phyloP scores from a whole-genome alignment of 2,888 invertebrate genomes.

The Labia minor region DNA sequence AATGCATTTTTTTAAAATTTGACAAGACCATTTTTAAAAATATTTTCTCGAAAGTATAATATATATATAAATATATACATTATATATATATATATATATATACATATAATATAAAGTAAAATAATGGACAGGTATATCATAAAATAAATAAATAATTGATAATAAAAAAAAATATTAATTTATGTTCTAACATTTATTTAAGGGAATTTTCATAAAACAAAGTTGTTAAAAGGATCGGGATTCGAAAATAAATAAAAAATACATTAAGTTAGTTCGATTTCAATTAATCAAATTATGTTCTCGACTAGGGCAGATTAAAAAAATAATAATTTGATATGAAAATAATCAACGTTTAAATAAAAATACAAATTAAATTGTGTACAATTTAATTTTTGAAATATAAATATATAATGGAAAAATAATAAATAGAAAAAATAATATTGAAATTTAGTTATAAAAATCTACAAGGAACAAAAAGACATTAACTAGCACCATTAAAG shows the following conservation, averaged over 20 bases:
- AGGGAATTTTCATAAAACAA: neutral
- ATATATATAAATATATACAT: too few species aligned
- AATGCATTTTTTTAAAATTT: constrained; percentile 22
- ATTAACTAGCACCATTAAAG: neutral
- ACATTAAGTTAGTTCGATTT: too few species aligned
- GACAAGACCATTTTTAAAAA: constrained; percentile 20
- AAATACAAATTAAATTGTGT: too few species aligned
- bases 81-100: too few species aligned
- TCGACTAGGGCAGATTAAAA: neutral
- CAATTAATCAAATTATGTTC: too few species aligned
- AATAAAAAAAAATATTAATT: too few species aligned
- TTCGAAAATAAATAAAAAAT: too few species aligned
- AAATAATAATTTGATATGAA: neutral
- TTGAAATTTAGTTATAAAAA: neutral
- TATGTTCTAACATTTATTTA: neutral
- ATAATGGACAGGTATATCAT: too few species aligned
- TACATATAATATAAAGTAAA: too few species aligned
- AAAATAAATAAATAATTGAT: too few species aligned
- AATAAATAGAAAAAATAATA: neutral
- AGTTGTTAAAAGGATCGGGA: too few species aligned
- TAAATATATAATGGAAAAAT: neutral
- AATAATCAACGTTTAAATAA: neutral
- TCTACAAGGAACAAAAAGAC: neutral
- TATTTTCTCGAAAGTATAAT: neutral
- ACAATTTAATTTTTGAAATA: neutral